Base-by-base conservation (phyloP, 2,113 vertebrate genomes). In the Percopsis transmontana region DNA sequence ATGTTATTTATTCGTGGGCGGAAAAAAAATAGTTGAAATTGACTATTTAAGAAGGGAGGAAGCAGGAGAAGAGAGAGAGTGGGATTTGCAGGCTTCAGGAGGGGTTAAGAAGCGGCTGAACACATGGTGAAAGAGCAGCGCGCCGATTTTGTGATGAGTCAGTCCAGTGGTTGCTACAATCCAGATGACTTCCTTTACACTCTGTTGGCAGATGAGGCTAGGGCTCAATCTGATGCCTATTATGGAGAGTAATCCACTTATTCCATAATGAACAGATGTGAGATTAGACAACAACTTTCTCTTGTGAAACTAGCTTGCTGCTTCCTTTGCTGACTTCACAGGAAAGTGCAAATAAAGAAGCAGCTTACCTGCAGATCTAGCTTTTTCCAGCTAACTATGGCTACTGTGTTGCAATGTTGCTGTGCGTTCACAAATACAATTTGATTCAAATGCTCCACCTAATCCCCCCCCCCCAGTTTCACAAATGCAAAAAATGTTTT, bases 21-120 rank as follows among this genome's bases (percentile, higher is more conserved):
- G 53, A 50, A 74, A 33, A 44, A 70, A 66, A 73, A 77, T 40
- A 24, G 63, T 20, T 62, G 74, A 80, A 77, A 69, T 41, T 80
- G 55, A 71, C 74, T 74, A 79, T 80, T 58, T 20, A 77, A 62
- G 60, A 55, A 16, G 18, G 53, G 33, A 57, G 62, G 61, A 56
- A 45, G 27, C 18, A 39, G 21, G n/a, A 27, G 21, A 16, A 27
- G 21, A 19, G 53, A 16, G 50, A 57, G 27, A 23, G 42, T 40
- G 38, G n/a, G 54, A 44, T 58, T n/a, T 9, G 23, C 54, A 18
- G 27, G 20, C 18, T 16, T 23, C 41, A 48, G 66, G 54, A 6
- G 66, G 11, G 53, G 21, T 40, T 66, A 59, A 27, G 59, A 39
- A 16, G 48, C 50, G 21, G 58, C 15, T 51, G 45, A 66, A 45